phyloP scores from a whole-genome alignment of 1,140 invertebrate genomes.

The Pseudomyrmex flavicornis region DNA sequence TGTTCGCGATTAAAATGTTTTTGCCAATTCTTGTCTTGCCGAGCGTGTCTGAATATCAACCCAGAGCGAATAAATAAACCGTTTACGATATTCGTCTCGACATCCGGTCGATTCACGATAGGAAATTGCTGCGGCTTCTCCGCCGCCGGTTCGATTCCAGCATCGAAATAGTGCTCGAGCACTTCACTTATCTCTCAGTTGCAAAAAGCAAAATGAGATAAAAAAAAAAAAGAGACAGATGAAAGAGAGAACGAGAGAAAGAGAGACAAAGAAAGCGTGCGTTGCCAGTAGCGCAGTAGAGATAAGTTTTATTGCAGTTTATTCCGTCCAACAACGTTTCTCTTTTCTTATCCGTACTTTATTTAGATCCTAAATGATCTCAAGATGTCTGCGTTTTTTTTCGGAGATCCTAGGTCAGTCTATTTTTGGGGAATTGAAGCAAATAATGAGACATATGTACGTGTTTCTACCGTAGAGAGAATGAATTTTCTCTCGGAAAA shows the following conservation, averaged over 20 bases:
- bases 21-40: not conserved
- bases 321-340: slow-evolving; percentile 11
- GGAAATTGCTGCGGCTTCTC: not conserved
- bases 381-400: slow-evolving; percentile 1
- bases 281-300: not conserved
- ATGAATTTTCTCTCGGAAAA: not conserved
- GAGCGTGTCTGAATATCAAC: not conserved
- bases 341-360: slow-evolving; percentile 21
- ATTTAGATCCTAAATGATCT: slow-evolving; percentile 45
- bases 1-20: no score
- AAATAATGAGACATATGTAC: not conserved
- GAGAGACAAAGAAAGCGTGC: slow-evolving; percentile 5
- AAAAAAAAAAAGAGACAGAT: slow-evolving; percentile 1
- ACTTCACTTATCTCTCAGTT: slow-evolving; percentile 38
- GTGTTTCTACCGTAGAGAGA: no score
- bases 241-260: slow-evolving; percentile 34
- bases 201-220: slow-evolving; percentile 11
- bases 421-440: slow-evolving; percentile 14
- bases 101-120: slow-evolving; percentile 53
- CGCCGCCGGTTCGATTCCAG: not conserved
- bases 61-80: slow-evolving; percentile 8
- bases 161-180: slow-evolving; percentile 13
- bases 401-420: not conserved
- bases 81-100: slow-evolving; percentile 23
- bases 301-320: slow-evolving; percentile 59